Conservation (phyloP, 2,888 invertebrate genomes). For the Stenodera caucasica region DNA sequence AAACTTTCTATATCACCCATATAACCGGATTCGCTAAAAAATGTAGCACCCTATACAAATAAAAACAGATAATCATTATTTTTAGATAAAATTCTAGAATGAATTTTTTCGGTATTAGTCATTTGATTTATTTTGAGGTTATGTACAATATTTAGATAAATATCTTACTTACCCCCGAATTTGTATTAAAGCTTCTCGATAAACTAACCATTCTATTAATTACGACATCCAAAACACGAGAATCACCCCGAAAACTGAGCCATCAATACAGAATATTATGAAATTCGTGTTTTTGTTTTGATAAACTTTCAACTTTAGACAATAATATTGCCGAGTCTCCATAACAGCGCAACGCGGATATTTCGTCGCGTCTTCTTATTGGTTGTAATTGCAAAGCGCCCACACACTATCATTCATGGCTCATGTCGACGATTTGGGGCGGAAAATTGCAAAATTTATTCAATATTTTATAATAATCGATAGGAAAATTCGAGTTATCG, state of each 20-base stretch:
- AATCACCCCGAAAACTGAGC: not conserved
- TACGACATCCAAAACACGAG: not conserved
- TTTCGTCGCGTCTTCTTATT: no score
- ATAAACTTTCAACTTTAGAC: no score
- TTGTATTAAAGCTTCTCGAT: constrained; percentile 46
- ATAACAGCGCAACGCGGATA: no score
- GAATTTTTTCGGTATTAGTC: not conserved
- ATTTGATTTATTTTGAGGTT: constrained; percentile 16
- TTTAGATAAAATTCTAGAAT: constrained; percentile 14
- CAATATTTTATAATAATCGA: no score
- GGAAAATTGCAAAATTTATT: no score
- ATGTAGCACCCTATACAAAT: constrained; percentile 52
- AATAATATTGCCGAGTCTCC: no score
- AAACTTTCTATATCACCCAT: constrained; percentile 52
- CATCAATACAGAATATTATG: not conserved
- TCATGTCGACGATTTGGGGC: no score
- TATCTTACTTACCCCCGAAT: constrained; percentile 42
- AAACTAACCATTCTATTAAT: constrained; percentile 44
- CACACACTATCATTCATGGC: no score
- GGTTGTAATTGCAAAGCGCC: no score
- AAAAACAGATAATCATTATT: constrained; percentile 13
- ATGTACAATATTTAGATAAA: not conserved
- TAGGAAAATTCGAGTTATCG: no score
- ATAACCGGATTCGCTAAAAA: constrained; percentile 53
- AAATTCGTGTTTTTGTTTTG: no score